phyloP scores from a whole-genome alignment of 2,888 invertebrate species.

The Lepidocyrtoides sp. region DNA sequence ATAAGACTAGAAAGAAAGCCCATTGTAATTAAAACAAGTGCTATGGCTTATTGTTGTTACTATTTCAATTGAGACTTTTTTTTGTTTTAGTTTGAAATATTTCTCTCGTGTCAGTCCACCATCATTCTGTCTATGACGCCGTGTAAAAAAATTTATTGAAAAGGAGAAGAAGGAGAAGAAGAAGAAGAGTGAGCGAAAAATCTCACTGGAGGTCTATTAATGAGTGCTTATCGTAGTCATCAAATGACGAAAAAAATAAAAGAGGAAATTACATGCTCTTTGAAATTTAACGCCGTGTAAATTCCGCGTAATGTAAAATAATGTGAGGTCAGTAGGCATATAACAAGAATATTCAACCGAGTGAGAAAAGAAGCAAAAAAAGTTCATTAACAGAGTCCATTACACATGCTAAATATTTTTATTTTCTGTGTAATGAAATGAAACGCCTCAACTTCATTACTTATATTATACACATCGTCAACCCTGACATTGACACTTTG shows the following conservation, averaged over 20 bases:
- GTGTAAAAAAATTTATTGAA: neutral
- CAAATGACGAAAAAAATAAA: conserved; percentile 36
- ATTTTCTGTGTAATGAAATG: conserved; percentile 63
- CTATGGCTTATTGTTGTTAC: conserved; percentile 26
- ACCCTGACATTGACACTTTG: conserved; percentile 50
- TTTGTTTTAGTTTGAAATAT: conserved; percentile 24
- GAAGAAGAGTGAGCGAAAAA: neutral
- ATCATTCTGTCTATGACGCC: neutral
- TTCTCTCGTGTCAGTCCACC: neutral
- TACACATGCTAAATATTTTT: conserved; percentile 57
- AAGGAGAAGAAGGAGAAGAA: neutral
- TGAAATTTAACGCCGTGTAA: conserved; percentile 17
- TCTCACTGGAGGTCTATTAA: conserved; percentile 77
- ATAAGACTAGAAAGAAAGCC: conserved; percentile 15
- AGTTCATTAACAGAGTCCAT: conserved; percentile 65
- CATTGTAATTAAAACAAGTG: conserved; percentile 54
- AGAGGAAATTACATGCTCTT: conserved; percentile 35
- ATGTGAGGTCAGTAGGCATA: neutral
- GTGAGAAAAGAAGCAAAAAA: conserved; percentile 38
- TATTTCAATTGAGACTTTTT: conserved; percentile 21
- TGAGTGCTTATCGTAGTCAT: conserved; percentile 42
- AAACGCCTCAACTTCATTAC: conserved; percentile 58
- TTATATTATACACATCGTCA: neutral
- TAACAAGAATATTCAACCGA: conserved; percentile 1
- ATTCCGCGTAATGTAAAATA: neutral